These are phyloP conservation scores for Oreocharis arfaki DNA, from an alignment of 2,113 vertebrate species.

Conservation along the genomic window DNA sequence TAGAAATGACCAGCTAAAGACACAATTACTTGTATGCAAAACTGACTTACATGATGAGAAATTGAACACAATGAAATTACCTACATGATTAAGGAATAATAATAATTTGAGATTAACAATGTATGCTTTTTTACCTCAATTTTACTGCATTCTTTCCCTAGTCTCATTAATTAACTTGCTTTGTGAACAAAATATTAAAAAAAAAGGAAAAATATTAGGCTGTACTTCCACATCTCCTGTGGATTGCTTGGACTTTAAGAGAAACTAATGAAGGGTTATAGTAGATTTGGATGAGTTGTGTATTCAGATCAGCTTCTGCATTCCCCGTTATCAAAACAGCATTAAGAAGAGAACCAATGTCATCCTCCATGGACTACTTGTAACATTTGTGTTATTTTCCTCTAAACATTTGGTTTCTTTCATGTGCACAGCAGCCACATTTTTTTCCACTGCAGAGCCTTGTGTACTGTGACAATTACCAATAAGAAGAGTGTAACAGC, in stretches of 20 bases:
- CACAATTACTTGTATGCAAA: not conserved
- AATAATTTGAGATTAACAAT: not conserved
- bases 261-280: not conserved
- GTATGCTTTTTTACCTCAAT: not conserved
- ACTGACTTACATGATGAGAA: not conserved
- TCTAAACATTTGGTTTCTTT: not conserved
- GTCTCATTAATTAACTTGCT: not conserved
- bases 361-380: not conserved
- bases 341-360: not conserved
- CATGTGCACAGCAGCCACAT: accelerated
- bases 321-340: not conserved
- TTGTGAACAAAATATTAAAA: not conserved
- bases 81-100: not conserved
- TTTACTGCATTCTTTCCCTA: not conserved
- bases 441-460: not conserved
- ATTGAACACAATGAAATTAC: not conserved
- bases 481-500: not conserved
- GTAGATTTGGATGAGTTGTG: not conserved
- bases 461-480: not conserved
- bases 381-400: not conserved
- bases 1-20: not conserved
- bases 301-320: not conserved
- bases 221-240: not conserved
- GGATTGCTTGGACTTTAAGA: not conserved
- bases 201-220: not conserved